Percentiles rank a stretch among this genome's conserved stretches.
Conservation (phyloP, 2,797 vertebrate genomes). For the Tinamus major region DNA sequence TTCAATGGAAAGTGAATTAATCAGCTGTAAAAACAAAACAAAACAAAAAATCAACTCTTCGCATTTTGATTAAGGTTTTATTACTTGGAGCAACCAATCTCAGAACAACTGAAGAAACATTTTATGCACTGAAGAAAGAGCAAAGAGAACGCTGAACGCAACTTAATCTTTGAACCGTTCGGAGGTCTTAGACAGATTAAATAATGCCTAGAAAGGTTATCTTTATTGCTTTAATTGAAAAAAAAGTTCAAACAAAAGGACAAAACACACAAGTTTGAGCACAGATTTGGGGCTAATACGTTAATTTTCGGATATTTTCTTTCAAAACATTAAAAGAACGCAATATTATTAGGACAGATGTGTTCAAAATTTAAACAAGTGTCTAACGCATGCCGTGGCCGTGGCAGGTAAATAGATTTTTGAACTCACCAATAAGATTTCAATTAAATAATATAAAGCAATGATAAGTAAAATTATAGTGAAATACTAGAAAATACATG, state of each 20-base stretch:
- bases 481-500: background rate
- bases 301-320: background rate
- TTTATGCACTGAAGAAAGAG: background rate
- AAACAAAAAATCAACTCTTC: background rate
- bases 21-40: background rate
- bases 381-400: background rate
- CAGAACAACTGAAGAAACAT: background rate
- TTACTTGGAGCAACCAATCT: background rate
- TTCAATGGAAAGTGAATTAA: background rate
- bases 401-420: background rate
- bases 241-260: background rate
- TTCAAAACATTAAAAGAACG: background rate
- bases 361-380: conserved; percentile 7
- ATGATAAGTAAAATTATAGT: background rate
- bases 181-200: background rate
- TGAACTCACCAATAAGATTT: background rate
- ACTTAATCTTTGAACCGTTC: background rate
- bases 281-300: background rate
- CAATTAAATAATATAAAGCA: background rate
- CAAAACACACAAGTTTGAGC: background rate
- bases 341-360: background rate
- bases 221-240: background rate
- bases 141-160: conserved; percentile 13
- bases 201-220: conserved; percentile 3
- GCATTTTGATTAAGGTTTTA: background rate